Evolutionary conservation across 2,888 invertebrate genomes (phyloP), one percentile per base, ranked within the genome.

Genomic region (Melinaea menophilus): DNA sequence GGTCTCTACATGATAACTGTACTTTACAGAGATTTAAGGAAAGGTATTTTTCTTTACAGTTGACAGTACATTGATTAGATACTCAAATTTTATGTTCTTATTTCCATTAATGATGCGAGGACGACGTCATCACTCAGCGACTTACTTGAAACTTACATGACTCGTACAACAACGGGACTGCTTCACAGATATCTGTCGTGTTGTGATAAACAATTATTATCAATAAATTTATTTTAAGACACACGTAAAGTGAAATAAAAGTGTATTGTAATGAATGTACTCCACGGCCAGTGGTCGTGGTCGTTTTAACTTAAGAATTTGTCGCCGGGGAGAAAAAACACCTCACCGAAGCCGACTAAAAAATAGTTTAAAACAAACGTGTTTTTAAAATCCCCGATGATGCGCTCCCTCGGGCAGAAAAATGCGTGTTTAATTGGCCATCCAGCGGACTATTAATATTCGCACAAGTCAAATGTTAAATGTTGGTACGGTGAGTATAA

Each of bases 401-500:
- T 59, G 58, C 58, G 54, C 60, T 60, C 56, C 56, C 58, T 60
- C 22, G 13, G 35, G 59, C 35, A 61, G 55, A 68, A 68, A 69
- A 67, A 67, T 63, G 60, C 67, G 46, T 51, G 59, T 55, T 56
- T 64, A 67, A 69, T 64, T 67, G 67, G 62, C 51, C 45, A 64
- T 63, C 60, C 67, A 65, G 65, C 61, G 67, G 63, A 67, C 69
- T 71, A 69, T 69, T 72, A 70, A 67, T 71, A 69, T 70, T 62
- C 58, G 66, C 65, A 69, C 68, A 63, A 69, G 58, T 61, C 69
- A 9, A 58, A 61, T 69, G 66, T 67, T 72, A 71, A 71, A 69
- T 71, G 71, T 61, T 72, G 69, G 67, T 70, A 71, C 73, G 73
- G 67, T 71, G 72, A 76, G 80, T 90, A 90, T 90, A 90, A 90